Evolutionary conservation across 2,888 invertebrate genomes (phyloP).

Genomic region (Conistra vaccinii): DNA sequence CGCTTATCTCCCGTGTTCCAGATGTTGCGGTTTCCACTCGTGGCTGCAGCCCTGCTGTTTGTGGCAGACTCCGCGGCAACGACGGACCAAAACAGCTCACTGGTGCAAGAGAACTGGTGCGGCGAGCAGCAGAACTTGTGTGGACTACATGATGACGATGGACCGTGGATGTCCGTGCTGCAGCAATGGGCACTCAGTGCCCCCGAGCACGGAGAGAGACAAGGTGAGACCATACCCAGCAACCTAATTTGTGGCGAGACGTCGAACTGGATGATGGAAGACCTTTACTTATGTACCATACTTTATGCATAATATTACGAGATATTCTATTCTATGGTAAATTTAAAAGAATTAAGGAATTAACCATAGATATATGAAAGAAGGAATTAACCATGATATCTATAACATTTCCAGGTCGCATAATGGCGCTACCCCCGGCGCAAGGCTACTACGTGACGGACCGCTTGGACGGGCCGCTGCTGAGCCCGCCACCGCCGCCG

Average conservation of each 20-base stretch:
- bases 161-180: conserved; percentile 91
- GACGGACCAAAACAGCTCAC: conserved; percentile 67
- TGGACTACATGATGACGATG: conserved; percentile 68
- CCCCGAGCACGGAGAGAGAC: conserved; percentile 77
- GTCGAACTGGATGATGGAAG: not conserved
- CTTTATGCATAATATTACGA: not conserved
- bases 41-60: conserved; percentile 57
- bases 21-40: conserved; percentile 59
- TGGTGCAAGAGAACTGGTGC: conserved; percentile 50
- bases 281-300: too few relatives aligned
- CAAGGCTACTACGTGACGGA: conserved; percentile 87
- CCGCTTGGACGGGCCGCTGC: conserved; percentile 76
- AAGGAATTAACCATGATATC: too few relatives aligned
- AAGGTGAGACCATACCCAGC: conserved; percentile 72
- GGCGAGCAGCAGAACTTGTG: conserved; percentile 55
- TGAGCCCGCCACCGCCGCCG: conserved; percentile 71
- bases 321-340: not conserved
- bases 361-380: too few relatives aligned
- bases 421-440: conserved; percentile 84
- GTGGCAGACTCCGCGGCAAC: conserved; percentile 52
- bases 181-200: conserved; percentile 92
- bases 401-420: conserved; percentile 76
- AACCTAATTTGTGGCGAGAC: not conserved
- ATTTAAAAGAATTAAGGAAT: not conserved
- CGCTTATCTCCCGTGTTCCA: conserved; percentile 33